Evolutionary conservation across 2,113 vertebrate genomes (phyloP), one percentile per base, ranked within the genome.

Genomic region (Oceanodroma tethys): DNA sequence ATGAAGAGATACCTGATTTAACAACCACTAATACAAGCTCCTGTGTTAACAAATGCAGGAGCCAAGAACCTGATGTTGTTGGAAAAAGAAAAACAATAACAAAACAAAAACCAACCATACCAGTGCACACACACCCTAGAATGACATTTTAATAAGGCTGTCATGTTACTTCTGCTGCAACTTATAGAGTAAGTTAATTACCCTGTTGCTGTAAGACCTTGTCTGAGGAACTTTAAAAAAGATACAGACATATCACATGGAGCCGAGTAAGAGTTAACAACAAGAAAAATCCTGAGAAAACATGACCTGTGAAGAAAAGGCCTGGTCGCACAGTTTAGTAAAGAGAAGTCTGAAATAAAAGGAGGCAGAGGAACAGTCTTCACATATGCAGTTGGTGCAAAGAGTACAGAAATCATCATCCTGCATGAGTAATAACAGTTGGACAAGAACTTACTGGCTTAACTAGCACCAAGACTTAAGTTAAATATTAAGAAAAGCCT

Each of bases 401-500:
- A 88, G 62, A 93, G 48, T 36, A 88, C 48, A 80, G 71, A 90
- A 95, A 94, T 63, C 71, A 82, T 81, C 50, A 81, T 23, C 62
- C 70, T 45, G 48, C 27, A 50, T 70, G 89, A 95, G 52, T 75
- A 95, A 82, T 75, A 79, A 50, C 5, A 48, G 21, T 6, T 53
- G 74, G 81, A 91, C 84, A 80, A 82, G 81, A 91, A 88, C 34
- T 89, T 75, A 94, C 78, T 80, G 60, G 60, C 60, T 90, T 82
- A 88, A 88, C 81, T 40, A 90, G 60, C 40, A 75, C 17, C 40
- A 75, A 59, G 32, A 73, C 25, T 56, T 16, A 19, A 92, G 84
- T 76, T 88, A 93, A 96, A 95, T 38, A 70, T 90, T 88, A 90
- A 90, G 81, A 90, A 93, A 94, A 95, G 13, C 36, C 90, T 96